These are phyloP conservation scores for Neoascia interrupta DNA, from an alignment of 2,888 invertebrate species.

Conservation along the genomic window DNA sequence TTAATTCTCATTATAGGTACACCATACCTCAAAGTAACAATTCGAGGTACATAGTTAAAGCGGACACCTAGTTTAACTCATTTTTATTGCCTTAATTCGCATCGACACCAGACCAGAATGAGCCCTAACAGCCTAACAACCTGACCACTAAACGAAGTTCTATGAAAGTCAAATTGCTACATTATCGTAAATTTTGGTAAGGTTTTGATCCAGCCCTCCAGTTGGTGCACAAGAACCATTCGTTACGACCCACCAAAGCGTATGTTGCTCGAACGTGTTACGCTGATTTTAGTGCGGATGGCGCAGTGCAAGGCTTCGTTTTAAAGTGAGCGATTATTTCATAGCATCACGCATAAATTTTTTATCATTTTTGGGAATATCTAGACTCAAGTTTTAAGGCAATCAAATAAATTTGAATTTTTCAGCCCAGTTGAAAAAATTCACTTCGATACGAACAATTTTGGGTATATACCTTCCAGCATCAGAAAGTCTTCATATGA, in stretches of 20 bases:
- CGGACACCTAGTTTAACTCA: slow-evolving; percentile 31
- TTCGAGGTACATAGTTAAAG: slow-evolving; percentile 23
- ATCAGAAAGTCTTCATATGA: too few species aligned
- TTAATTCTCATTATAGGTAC: slow-evolving; percentile 47
- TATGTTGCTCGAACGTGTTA: slow-evolving; percentile 21
- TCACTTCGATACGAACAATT: too few species aligned
- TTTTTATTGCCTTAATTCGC: slow-evolving; percentile 44
- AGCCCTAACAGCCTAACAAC: too few species aligned
- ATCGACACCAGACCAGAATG: slow-evolving; percentile 24
- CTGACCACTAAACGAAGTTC: slow-evolving; percentile 16
- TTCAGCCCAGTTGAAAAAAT: too few species aligned
- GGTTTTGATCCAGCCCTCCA: slow-evolving; percentile 30
- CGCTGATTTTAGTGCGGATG: slow-evolving; percentile 12
- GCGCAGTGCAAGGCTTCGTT: neutral
- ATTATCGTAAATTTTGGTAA: slow-evolving; percentile 34
- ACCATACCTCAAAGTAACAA: slow-evolving; percentile 34
- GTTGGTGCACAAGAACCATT: slow-evolving; percentile 7
- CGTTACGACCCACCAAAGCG: slow-evolving; percentile 21
- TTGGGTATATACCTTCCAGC: too few species aligned
- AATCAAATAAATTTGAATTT: too few species aligned
- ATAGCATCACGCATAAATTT: neutral
- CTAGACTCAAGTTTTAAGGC: too few species aligned
- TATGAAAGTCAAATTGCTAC: slow-evolving; percentile 27
- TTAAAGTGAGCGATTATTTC: neutral
- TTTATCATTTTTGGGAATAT: too few species aligned